Percentiles rank a stretch among this genome's conserved stretches.
Conservation (phyloP, 2,797 vertebrate species). For the Champsocephalus esox region DNA sequence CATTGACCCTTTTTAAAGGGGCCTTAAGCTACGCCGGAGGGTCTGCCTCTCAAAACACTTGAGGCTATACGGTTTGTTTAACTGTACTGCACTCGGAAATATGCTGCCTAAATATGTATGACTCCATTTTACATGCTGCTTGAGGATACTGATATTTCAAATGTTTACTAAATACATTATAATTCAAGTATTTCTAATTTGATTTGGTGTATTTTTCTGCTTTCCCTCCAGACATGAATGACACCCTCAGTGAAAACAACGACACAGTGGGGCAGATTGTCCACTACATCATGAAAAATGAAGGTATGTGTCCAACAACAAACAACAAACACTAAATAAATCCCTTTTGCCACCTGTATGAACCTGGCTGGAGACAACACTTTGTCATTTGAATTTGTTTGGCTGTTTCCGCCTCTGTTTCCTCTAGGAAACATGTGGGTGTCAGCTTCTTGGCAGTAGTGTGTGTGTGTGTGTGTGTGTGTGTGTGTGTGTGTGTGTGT, state of each 20-base stretch:
- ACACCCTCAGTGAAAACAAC: conserved; percentile 89
- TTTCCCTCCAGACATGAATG: conserved; percentile 88
- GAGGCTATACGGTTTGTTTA: not conserved
- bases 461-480: too few relatives aligned
- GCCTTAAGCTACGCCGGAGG: not conserved
- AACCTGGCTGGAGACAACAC: not conserved
- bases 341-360: not conserved
- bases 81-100: not conserved
- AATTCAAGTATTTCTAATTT: not conserved
- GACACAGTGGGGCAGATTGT: conserved; percentile 96
- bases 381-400: not conserved
- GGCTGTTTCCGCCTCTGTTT: not conserved
- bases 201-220: not conserved
- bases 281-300: conserved; percentile 96
- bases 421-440: conserved; percentile 16
- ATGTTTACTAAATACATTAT: not conserved
- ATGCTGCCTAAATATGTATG: not conserved
- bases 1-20: not conserved
- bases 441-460: not conserved
- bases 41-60: not conserved
- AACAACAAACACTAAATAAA: not conserved
- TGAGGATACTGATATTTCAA: not conserved
- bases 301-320: conserved; percentile 86
- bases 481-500: too few relatives aligned
- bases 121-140: not conserved